phyloP scores from a whole-genome alignment of 2,797 vertebrate genomes.

The Sphenopsis melanotis region DNA sequence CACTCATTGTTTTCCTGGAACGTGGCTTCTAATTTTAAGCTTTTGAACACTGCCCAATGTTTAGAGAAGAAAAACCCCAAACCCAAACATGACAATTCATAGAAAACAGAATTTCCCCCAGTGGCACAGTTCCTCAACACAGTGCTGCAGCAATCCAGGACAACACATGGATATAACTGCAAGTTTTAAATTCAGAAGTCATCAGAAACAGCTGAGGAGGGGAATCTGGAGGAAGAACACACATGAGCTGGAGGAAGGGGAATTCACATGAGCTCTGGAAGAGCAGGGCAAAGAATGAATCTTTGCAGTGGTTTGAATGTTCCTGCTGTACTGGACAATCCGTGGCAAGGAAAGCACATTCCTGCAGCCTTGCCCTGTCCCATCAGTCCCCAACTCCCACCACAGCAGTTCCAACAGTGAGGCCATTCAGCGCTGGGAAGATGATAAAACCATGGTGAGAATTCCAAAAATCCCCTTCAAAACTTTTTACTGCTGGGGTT shows the following conservation, averaged over 20 bases:
- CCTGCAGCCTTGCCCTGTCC: conserved; percentile 21
- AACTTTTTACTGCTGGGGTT: background rate
- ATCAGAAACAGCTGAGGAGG: background rate
- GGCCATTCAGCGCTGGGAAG: conserved; percentile 7
- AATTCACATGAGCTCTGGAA: background rate
- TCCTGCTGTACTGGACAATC: conserved; percentile 21
- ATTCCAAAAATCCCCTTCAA: conserved; percentile 15
- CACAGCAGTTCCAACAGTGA: conserved; percentile 29
- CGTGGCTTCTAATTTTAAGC: background rate
- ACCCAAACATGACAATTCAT: background rate
- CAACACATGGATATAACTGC: background rate
- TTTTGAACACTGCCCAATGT: background rate
- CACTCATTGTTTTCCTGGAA: background rate
- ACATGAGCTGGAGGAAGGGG: background rate
- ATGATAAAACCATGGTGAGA: conserved; percentile 51
- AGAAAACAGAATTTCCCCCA: background rate
- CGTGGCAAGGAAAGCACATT: conserved; percentile 9
- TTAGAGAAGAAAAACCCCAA: background rate
- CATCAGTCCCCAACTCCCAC: conserved; percentile 43
- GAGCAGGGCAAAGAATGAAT: background rate
- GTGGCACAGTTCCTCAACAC: background rate
- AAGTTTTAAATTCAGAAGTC: background rate
- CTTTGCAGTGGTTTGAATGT: background rate
- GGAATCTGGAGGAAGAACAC: background rate
- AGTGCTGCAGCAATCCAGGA: background rate